phyloP scores from a whole-genome alignment of 2,888 invertebrate species.

The Fragum fragum region DNA sequence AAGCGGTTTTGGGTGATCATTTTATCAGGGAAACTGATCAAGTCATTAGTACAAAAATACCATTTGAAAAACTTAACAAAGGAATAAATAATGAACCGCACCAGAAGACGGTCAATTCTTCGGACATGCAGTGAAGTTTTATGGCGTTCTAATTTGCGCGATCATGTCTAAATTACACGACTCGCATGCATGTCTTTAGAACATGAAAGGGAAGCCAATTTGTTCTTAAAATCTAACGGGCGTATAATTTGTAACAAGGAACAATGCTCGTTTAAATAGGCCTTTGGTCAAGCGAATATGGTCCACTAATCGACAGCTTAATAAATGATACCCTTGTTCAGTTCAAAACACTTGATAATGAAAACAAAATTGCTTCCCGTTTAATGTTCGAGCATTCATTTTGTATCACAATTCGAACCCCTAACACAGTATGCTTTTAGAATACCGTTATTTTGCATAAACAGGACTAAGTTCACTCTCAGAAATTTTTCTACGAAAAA shows the following conservation, averaged over 20 bases:
- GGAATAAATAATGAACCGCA: slow-evolving; percentile 22
- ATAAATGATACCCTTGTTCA: slow-evolving; percentile 15
- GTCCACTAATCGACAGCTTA: slow-evolving; percentile 17
- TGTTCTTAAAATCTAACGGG: slow-evolving; percentile 17
- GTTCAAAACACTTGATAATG: slow-evolving; percentile 25
- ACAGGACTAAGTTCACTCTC: no score
- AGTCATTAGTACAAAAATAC: slow-evolving; percentile 20
- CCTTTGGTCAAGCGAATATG: slow-evolving; percentile 1
- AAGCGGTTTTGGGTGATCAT: not conserved
- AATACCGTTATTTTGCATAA: no score
- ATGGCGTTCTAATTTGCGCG: slow-evolving; percentile 30
- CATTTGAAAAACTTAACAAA: slow-evolving; percentile 10
- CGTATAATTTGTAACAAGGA: slow-evolving; percentile 24
- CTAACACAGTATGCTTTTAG: no score
- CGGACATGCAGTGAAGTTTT: slow-evolving; percentile 9
- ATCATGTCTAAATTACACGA: slow-evolving; percentile 31
- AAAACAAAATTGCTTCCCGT: slow-evolving; percentile 25
- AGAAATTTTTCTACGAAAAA: no score
- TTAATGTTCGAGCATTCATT: no score
- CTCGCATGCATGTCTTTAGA: slow-evolving; percentile 21
- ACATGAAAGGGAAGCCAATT: slow-evolving; percentile 26
- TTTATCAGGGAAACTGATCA: not conserved
- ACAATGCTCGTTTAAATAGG: slow-evolving; percentile 16
- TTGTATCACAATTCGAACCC: no score
- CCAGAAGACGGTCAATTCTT: not conserved